Conservation (phyloP, 2,888 invertebrate species). For the Pantelozetes paolii region DNA sequence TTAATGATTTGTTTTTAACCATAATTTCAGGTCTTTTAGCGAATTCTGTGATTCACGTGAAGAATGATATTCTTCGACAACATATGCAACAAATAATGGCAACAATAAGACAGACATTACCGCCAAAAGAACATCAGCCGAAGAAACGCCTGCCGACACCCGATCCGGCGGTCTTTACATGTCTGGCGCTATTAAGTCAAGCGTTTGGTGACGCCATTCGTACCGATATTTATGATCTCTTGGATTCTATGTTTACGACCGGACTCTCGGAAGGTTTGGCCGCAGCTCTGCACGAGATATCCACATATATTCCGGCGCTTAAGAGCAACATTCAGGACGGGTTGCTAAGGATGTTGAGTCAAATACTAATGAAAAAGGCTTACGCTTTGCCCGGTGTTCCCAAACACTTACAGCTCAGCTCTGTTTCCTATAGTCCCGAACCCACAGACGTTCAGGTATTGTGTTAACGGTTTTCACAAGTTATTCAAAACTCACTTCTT, state of each 20-base stretch:
- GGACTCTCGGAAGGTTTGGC: slow-evolving; percentile 88
- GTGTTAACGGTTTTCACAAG: not conserved
- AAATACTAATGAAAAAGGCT: slow-evolving; percentile 82
- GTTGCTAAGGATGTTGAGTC: slow-evolving; percentile 80
- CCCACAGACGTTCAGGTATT: slow-evolving; percentile 15
- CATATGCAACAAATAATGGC: slow-evolving; percentile 82
- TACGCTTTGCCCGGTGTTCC: slow-evolving; percentile 69
- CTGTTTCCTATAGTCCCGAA: slow-evolving; percentile 19
- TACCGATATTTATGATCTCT: slow-evolving; percentile 68
- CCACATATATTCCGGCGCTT: slow-evolving; percentile 76
- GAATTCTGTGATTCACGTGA: not conserved
- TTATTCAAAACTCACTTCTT: slow-evolving; percentile 57
- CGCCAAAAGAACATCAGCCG: slow-evolving; percentile 56
- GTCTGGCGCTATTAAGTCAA: slow-evolving; percentile 82
- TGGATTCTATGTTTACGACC: slow-evolving; percentile 87
- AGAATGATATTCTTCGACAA: slow-evolving; percentile 68
- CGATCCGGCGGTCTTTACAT: slow-evolving; percentile 87
- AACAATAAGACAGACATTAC: slow-evolving; percentile 68
- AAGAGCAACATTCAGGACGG: slow-evolving; percentile 89
- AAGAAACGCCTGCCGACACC: slow-evolving; percentile 35
- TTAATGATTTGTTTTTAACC: not conserved
- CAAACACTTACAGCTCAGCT: slow-evolving; percentile 45
- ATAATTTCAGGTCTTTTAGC: slow-evolving; percentile 27
- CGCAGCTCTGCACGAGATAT: slow-evolving; percentile 82
- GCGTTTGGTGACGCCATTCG: slow-evolving; percentile 75